Base-by-base conservation (phyloP, 1,140 invertebrate genomes). In the Papilio dardanus region DNA sequence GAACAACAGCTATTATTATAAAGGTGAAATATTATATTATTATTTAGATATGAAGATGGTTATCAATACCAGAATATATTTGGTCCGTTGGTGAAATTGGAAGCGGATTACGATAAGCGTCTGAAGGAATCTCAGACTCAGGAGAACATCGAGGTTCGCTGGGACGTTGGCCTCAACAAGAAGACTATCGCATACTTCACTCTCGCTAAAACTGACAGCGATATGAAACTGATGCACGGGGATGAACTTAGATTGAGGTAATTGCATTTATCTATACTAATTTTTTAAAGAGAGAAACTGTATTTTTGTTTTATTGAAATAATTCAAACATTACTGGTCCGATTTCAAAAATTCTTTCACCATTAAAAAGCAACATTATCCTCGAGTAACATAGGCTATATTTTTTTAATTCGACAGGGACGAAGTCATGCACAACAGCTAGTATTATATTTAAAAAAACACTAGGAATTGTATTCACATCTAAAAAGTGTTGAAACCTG, bases 31-130 rank as follows among this genome's bases (percentile, higher is more conserved):
- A 21, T 30, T 10, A 4, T 77, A 69, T 71, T 74, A 73, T 87
- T 83, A n/a, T n/a, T 16, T 76, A 94, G 93, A 85, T 99, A 99
- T 89, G 99, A 99, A 93, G 99, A 99, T 95, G 99, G 99, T 7
- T 99, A 99, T 91, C 99, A 99, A 89, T 99, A 99, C 89, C 98
- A 99, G 91, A 99, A 99, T 87, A 99, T 99, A 54, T 99, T 99
- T 95, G 98, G 98, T 0, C 99, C 99, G 0, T 92, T 99, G 3
- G 98, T 99, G 0, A 99, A 99, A 88, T 93, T 99, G 42, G 99
- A 99, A 94, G 99, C 99, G 0, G 99, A 99, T 85, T 99, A 99
- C 92, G 99, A 99, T 91, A 99, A 99, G 86, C 97, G 98, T 74
- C 92, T 99, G 40, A 99, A 99, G 91, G 99, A 99, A 91, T 99